Conservation (phyloP, 2,113 vertebrate genomes). For the Hypanus sabinus region DNA sequence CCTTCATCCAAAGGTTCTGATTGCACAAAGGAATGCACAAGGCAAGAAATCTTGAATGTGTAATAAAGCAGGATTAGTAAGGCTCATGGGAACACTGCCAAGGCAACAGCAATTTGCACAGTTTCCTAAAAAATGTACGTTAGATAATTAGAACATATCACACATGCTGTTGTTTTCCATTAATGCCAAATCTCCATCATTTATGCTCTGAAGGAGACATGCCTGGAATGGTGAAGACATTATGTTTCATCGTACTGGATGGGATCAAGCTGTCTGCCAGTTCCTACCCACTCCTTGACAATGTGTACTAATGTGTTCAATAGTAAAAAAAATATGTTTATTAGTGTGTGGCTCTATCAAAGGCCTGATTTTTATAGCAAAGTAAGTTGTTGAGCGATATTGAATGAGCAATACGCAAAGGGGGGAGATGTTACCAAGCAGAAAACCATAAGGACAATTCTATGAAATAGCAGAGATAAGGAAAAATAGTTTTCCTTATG, state of each 20-base stretch:
- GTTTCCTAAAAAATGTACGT: background rate
- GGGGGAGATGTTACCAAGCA: background rate
- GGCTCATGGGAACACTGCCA: background rate
- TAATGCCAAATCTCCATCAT: background rate
- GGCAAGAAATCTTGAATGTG: background rate
- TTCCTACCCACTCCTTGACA: background rate
- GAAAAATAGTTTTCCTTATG: background rate
- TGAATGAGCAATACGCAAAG: background rate
- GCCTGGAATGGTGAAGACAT: background rate
- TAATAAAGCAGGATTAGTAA: background rate
- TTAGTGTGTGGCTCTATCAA: background rate
- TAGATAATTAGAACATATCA: background rate
- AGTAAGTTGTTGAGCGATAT: background rate
- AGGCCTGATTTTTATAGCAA: background rate
- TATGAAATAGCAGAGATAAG: background rate
- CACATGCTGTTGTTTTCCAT: background rate
- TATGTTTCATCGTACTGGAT: background rate
- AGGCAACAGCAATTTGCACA: background rate
- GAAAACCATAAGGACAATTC: background rate
- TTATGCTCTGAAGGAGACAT: background rate
- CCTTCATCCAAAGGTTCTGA: background rate
- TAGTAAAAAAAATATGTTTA: background rate
- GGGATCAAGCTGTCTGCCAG: background rate
- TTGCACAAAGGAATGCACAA: background rate
- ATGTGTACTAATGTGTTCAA: background rate